Conservation (phyloP, 2,888 invertebrate species). For the Hemaris fuciformis region DNA sequence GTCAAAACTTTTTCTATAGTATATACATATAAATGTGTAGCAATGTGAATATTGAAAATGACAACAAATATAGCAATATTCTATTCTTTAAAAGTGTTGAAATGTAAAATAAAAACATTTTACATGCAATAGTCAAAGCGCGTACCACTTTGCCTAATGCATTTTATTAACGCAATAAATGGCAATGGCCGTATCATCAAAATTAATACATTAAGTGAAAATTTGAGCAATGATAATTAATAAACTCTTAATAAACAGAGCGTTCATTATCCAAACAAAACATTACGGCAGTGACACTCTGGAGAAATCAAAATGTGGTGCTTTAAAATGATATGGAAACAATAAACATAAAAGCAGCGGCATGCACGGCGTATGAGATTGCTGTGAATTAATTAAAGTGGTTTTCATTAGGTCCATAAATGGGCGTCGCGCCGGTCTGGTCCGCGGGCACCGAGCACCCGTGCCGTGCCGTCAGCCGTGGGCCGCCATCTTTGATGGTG, state of each 20-base stretch:
- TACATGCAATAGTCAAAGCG: background rate
- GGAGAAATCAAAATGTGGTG: constrained; percentile 77
- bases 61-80: too few relatives aligned
- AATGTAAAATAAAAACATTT: background rate
- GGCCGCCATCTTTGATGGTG: constrained; percentile 42
- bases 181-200: constrained; percentile 22
- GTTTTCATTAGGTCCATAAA: constrained; percentile 76
- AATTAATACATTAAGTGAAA: constrained; percentile 53
- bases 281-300: constrained; percentile 72
- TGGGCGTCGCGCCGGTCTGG: constrained; percentile 38
- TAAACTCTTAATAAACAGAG: constrained; percentile 52
- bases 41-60: background rate
- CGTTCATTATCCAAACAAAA: constrained; percentile 45
- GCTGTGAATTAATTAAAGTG: constrained; percentile 81
- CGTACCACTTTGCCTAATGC: background rate
- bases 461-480: constrained; percentile 21
- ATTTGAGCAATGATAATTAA: constrained; percentile 58
- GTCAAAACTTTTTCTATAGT: too few relatives aligned
- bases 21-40: too few relatives aligned
- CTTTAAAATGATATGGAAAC: constrained; percentile 77
- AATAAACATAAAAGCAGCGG: constrained; percentile 77
- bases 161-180: background rate
- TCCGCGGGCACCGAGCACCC: constrained; percentile 40
- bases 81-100: too few relatives aligned
- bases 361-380: constrained; percentile 69